phyloP scores from a whole-genome alignment of 1,140 invertebrate genomes.

The Plutomurus gul region DNA sequence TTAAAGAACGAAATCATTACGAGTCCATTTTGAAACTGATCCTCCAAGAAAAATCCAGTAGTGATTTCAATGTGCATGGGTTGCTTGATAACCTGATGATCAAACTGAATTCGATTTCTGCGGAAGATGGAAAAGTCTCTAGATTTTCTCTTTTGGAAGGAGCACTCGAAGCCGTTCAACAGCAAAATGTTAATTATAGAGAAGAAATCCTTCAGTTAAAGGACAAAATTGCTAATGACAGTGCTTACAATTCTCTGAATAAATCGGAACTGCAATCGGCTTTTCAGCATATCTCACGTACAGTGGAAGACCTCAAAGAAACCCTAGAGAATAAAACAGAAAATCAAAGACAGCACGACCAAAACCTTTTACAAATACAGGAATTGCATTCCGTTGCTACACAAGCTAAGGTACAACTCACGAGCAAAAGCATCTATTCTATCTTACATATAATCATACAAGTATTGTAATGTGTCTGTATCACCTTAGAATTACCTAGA shows the following conservation, averaged over 20 bases:
- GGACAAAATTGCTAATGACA: not conserved
- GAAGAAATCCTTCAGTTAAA: constrained; percentile 20
- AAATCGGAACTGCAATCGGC: not conserved
- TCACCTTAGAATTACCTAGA: not conserved
- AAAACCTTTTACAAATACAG: not conserved
- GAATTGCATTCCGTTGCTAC: not conserved
- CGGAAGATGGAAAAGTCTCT: not conserved
- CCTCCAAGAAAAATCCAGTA: constrained; percentile 34
- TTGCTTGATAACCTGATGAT: constrained; percentile 32
- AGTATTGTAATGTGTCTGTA: not conserved
- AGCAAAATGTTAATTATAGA: constrained; percentile 38
- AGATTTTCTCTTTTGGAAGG: constrained; percentile 29
- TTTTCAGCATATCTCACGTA: not conserved
- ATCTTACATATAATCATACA: not conserved
- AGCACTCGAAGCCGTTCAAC: constrained; percentile 37
- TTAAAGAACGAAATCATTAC: constrained; percentile 32
- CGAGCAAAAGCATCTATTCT: not conserved
- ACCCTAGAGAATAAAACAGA: not conserved
- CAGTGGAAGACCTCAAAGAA: not conserved
- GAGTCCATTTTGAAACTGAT: constrained; percentile 42
- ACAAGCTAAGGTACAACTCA: not conserved
- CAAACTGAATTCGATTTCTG: constrained; percentile 31
- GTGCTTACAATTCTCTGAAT: not conserved
- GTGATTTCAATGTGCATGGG: constrained; percentile 8
- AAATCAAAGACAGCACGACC: not conserved